Evolutionary conservation across 2,888 invertebrate genomes (phyloP).

Genomic region (Eucera pruinosa): DNA sequence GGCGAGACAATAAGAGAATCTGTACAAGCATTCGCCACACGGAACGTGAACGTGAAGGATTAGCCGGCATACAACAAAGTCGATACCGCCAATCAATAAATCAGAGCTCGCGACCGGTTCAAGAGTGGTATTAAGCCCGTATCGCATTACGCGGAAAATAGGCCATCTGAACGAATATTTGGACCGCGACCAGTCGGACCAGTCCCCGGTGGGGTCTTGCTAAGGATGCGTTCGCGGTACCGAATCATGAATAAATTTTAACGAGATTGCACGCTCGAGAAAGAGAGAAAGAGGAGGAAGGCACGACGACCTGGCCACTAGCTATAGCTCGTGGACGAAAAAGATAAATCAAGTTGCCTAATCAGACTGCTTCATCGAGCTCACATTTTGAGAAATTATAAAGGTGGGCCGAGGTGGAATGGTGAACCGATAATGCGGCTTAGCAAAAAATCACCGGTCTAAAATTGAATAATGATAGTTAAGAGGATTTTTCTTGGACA

Average conservation of each 20-base stretch:
- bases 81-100: conserved; percentile 71
- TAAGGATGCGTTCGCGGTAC: conserved; percentile 60
- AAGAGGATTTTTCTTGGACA: conserved; percentile 9
- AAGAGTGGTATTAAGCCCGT: conserved; percentile 66
- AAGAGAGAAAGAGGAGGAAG: conserved; percentile 29
- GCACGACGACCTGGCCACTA: background rate
- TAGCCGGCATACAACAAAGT: conserved; percentile 63
- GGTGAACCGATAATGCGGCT: conserved; percentile 17
- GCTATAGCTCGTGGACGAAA: conserved; percentile 43
- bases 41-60: conserved; percentile 48
- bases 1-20: conserved; percentile 63
- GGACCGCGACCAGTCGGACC: conserved; percentile 72
- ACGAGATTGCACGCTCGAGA: conserved; percentile 71
- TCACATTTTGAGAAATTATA: conserved; percentile 77
- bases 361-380: conserved; percentile 79
- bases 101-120: conserved; percentile 66
- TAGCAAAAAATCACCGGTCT: conserved; percentile 26
- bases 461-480: conserved; percentile 42
- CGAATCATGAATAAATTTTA: conserved; percentile 80
- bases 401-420: conserved; percentile 32
- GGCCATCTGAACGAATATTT: conserved; percentile 69
- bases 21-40: conserved; percentile 14
- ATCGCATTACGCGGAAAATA: conserved; percentile 73
- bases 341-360: conserved; percentile 78
- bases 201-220: conserved; percentile 62